Conservation (phyloP, 2,113 vertebrate genomes). For the Glaucomys volans region DNA sequence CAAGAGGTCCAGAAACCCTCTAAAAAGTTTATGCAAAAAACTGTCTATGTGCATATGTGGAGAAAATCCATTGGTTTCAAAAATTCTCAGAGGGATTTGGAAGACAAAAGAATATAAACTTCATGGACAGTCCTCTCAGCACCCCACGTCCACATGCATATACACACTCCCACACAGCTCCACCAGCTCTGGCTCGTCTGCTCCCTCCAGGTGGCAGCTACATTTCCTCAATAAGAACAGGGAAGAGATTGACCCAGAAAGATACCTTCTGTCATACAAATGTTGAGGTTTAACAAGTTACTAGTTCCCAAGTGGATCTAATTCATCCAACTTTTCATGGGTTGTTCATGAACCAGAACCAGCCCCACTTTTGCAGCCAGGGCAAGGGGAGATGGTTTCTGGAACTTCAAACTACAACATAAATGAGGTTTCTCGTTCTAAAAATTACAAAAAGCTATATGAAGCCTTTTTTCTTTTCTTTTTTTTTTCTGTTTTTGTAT, state of each 20-base stretch:
- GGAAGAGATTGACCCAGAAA: conserved; percentile 43
- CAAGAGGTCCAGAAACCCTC: conserved; percentile 49
- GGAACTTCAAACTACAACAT: conserved; percentile 37
- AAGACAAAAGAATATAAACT: conserved; percentile 32
- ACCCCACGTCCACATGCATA: not conserved
- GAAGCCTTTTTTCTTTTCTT: not conserved
- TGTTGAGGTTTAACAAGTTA: conserved; percentile 9
- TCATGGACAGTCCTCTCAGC: not conserved
- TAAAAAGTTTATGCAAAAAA: conserved; percentile 53
- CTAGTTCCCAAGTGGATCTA: conserved; percentile 21
- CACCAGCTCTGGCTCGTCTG: not conserved
- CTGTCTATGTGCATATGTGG: conserved; percentile 25
- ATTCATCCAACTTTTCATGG: not conserved
- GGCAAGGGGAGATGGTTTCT: not conserved
- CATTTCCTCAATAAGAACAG: conserved; percentile 52
- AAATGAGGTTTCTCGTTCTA: conserved; percentile 38
- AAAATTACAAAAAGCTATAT: not conserved
- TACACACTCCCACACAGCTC: not conserved
- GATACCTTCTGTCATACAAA: conserved; percentile 57
- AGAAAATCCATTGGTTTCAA: conserved; percentile 48
- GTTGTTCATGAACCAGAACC: not conserved
- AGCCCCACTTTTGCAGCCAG: conserved; percentile 36
- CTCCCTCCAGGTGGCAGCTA: conserved; percentile 18
- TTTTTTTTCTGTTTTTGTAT: not conserved
- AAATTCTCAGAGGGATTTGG: conserved; percentile 26